A percentile compares a stretch with the other conserved stretches of the same genome.
These are phyloP conservation scores for Agrochola lota DNA, from an alignment of 2,888 invertebrate species.

Conservation along the genomic window DNA sequence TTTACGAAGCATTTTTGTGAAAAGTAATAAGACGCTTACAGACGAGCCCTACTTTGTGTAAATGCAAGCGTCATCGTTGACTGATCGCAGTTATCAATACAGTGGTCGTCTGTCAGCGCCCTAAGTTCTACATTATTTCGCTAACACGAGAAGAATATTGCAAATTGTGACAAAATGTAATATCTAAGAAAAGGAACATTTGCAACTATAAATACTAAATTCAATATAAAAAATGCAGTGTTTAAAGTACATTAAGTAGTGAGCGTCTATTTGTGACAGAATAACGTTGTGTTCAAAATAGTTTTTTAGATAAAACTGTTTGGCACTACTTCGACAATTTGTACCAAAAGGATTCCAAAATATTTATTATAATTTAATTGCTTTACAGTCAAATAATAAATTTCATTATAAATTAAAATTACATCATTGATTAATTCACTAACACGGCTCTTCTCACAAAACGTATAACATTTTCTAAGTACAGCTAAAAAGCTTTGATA, in stretches of 20 bases:
- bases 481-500: conserved; percentile 59
- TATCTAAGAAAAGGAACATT: conserved; percentile 42
- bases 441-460: conserved; percentile 15
- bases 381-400: conserved; percentile 37
- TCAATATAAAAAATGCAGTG: conserved; percentile 9
- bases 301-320: conserved; percentile 22
- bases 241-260: conserved; percentile 11
- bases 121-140: conserved; percentile 19
- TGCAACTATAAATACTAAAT: conserved; percentile 37
- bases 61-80: background rate
- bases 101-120: conserved; percentile 6
- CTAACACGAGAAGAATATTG: conserved; percentile 9
- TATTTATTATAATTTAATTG: conserved; percentile 30
- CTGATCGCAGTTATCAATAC: background rate
- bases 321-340: conserved; percentile 59
- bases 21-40: background rate
- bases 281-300: conserved; percentile 30
- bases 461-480: conserved; percentile 52
- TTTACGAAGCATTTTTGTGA: conserved; percentile 12
- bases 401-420: conserved; percentile 34
- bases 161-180: conserved; percentile 43
- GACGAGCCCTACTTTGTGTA: background rate
- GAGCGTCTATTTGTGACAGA: conserved; percentile 56
- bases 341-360: conserved; percentile 50
- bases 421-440: conserved; percentile 29